Conservation (phyloP, 2,113 vertebrate genomes). For the Calypte anna region DNA sequence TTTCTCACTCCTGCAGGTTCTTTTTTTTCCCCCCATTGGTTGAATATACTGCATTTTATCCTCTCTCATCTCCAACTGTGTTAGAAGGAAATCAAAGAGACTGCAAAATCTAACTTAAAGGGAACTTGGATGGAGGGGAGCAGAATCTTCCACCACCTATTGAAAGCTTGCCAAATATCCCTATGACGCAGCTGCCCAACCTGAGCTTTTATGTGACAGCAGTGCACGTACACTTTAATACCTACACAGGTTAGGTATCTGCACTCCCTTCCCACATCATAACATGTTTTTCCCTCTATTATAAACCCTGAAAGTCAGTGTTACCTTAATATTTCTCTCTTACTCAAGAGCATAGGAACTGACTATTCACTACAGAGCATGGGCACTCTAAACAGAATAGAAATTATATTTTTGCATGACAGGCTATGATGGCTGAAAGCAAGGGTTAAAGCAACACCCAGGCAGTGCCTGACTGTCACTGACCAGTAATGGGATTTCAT, state of each 20-base stretch:
- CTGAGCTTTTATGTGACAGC: background rate
- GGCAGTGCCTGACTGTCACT: background rate
- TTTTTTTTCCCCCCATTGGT: background rate
- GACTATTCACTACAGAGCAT: constrained; percentile 20
- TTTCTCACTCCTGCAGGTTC: background rate
- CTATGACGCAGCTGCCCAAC: background rate
- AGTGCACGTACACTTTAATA: background rate
- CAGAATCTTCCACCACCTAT: background rate
- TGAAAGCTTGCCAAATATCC: background rate
- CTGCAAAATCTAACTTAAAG: constrained; percentile 34
- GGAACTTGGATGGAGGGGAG: background rate
- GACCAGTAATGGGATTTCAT: background rate
- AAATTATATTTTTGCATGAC: background rate
- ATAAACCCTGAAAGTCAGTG: background rate
- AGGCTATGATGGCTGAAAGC: background rate
- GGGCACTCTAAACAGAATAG: background rate
- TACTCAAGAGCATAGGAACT: background rate
- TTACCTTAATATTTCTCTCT: background rate
- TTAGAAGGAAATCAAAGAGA: constrained; percentile 17
- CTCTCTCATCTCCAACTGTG: background rate
- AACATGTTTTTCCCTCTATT: background rate
- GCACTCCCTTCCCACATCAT: background rate
- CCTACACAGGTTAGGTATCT: background rate
- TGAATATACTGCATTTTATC: background rate
- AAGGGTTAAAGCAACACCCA: background rate